Evolutionary conservation across 35 echinoderm and acorn worm species (phyloP).

Genomic region (Lytechinus variegatus): DNA sequence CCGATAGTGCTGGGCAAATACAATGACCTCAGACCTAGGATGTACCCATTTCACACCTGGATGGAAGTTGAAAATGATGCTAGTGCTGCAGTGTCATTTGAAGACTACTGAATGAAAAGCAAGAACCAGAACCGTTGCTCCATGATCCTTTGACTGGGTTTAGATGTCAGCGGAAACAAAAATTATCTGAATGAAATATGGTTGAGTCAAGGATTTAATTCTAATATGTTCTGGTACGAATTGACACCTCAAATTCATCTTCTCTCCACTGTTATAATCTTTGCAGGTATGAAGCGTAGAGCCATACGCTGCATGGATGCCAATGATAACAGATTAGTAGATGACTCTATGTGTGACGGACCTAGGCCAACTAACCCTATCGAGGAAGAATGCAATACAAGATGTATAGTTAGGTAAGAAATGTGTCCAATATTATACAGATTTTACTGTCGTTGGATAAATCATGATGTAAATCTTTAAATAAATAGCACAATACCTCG

Average conservation of each 20-base stretch:
- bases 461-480: neutral
- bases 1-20: too few relatives aligned
- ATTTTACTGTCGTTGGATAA: neutral
- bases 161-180: too few relatives aligned
- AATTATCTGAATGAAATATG: neutral
- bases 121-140: too few relatives aligned
- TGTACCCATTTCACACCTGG: too few relatives aligned
- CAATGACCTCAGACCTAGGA: too few relatives aligned
- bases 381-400: slow-evolving; percentile 66
- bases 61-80: too few relatives aligned
- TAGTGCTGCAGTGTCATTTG: too few relatives aligned
- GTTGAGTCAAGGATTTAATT: neutral
- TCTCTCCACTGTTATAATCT: neutral
- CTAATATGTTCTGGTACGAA: neutral
- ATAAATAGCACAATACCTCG: neutral
- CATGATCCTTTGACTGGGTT: too few relatives aligned
- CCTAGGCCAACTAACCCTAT: slow-evolving; percentile 50
- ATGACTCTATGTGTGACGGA: slow-evolving; percentile 35
- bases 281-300: slow-evolving; percentile 62
- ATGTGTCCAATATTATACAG: neutral
- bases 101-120: too few relatives aligned
- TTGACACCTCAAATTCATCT: neutral
- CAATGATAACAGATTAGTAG: slow-evolving; percentile 54
- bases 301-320: slow-evolving; percentile 60
- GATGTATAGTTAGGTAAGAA: slow-evolving; percentile 66